Evolutionary conservation across 2,888 invertebrate genomes (phyloP).

Genomic region (Rotaria sp.): DNA sequence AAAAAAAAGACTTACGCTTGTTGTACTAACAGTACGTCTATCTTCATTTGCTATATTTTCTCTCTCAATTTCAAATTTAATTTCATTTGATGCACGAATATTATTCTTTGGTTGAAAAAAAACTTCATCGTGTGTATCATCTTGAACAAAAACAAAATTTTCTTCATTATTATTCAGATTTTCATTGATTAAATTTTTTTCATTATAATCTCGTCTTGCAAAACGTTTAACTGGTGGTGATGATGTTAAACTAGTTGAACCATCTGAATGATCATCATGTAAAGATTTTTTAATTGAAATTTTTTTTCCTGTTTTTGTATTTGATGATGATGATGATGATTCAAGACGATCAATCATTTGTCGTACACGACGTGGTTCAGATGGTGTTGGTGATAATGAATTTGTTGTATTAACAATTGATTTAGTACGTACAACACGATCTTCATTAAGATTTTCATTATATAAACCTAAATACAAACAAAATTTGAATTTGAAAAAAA

Average conservation of each 20-base stretch:
- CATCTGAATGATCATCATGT: background rate
- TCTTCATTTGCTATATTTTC: background rate
- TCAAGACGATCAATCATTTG: conserved; percentile 2
- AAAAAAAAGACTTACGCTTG: background rate
- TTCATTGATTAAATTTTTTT: background rate
- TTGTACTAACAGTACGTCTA: background rate
- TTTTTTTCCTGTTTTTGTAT: background rate
- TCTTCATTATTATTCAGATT: background rate
- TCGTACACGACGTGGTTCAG: background rate
- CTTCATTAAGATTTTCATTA: background rate
- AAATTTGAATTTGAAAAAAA: background rate
- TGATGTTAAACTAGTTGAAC: background rate
- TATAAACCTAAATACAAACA: background rate
- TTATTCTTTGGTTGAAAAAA: background rate
- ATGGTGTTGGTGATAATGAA: background rate
- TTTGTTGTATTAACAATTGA: background rate
- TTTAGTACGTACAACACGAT: background rate
- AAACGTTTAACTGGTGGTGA: background rate
- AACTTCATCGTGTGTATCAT: background rate
- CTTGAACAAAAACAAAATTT: background rate
- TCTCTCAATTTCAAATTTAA: background rate
- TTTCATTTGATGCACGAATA: background rate
- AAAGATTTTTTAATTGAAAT: background rate
- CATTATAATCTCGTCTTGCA: background rate
- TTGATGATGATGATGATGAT: background rate